phyloP scores from a whole-genome alignment of 2,888 invertebrate species.

The Lithophane leautieri region DNA sequence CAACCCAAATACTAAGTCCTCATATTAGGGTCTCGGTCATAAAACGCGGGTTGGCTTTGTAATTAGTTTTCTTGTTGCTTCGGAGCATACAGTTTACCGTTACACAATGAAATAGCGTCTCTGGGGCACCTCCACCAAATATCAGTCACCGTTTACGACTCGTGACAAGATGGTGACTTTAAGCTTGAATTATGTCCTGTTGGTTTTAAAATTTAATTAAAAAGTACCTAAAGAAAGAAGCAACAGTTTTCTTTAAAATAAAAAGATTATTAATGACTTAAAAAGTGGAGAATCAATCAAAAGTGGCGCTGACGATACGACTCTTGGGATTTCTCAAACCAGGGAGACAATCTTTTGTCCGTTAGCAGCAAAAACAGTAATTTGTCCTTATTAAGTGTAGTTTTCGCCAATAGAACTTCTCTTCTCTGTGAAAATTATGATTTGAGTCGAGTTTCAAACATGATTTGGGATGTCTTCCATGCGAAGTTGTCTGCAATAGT shows the following conservation, averaged over 20 bases:
- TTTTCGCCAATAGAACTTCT: not conserved
- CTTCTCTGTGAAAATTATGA: not conserved
- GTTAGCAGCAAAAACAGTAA: not conserved
- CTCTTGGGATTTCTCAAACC: not conserved
- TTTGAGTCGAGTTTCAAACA: not conserved
- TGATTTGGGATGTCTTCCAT: not conserved
- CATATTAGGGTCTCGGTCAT: slow-evolving; percentile 56
- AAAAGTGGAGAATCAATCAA: not conserved
- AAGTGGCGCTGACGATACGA: not conserved
- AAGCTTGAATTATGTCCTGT: not conserved
- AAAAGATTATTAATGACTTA: not conserved
- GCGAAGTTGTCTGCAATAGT: not conserved
- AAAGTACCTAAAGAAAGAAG: not conserved
- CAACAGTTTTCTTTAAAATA: not conserved
- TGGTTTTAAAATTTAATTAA: slow-evolving; percentile 14
- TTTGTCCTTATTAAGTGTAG: not conserved
- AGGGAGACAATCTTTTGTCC: not conserved
- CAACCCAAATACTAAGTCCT: slow-evolving; percentile 47
- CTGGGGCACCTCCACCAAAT: slow-evolving; percentile 31
- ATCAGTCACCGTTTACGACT: slow-evolving; percentile 54
- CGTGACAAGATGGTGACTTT: slow-evolving; percentile 24
- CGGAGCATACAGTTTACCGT: slow-evolving; percentile 48
- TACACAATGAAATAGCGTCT: slow-evolving; percentile 25
- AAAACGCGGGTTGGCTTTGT: slow-evolving; percentile 57
- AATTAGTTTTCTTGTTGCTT: slow-evolving; percentile 66